These are phyloP conservation scores for Ranitomeya variabilis DNA, from an alignment of 2,113 vertebrate species.

Conservation along the genomic window DNA sequence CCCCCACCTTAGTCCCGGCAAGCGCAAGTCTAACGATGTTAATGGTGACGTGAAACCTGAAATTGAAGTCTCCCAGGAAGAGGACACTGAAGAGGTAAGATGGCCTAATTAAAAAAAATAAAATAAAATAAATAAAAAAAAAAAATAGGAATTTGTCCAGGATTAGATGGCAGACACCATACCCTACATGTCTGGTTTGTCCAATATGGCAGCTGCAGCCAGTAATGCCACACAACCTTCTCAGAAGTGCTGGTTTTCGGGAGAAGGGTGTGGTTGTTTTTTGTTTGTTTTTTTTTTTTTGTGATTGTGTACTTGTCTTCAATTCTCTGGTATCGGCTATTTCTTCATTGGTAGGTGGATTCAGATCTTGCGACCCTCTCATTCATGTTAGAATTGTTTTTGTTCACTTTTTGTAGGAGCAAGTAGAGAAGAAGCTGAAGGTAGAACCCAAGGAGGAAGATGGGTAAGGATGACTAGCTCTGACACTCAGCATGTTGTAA, in stretches of 20 bases:
- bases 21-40: constrained; percentile 84
- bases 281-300: neutral
- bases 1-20: constrained; percentile 71
- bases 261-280: neutral
- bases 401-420: constrained; percentile 61
- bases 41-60: constrained; percentile 75
- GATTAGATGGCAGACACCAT: too few species aligned
- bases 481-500: too few species aligned
- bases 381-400: neutral
- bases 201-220: neutral
- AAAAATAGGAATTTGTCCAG: too few species aligned
- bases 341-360: too few species aligned
- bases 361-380: too few species aligned
- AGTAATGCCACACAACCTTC: too few species aligned
- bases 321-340: too few species aligned
- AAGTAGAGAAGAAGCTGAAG: constrained; percentile 88
- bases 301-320: too few species aligned
- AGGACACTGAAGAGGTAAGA: constrained; percentile 65
- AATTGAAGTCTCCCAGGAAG: constrained; percentile 57
- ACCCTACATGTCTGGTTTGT: too few species aligned
- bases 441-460: constrained; percentile 66
- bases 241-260: too few species aligned
- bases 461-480: constrained; percentile 69
- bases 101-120: too few species aligned
- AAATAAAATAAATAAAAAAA: too few species aligned